These are phyloP conservation scores for Nomada fabriciana DNA, from an alignment of 2,888 invertebrate species.

Conservation along the genomic window DNA sequence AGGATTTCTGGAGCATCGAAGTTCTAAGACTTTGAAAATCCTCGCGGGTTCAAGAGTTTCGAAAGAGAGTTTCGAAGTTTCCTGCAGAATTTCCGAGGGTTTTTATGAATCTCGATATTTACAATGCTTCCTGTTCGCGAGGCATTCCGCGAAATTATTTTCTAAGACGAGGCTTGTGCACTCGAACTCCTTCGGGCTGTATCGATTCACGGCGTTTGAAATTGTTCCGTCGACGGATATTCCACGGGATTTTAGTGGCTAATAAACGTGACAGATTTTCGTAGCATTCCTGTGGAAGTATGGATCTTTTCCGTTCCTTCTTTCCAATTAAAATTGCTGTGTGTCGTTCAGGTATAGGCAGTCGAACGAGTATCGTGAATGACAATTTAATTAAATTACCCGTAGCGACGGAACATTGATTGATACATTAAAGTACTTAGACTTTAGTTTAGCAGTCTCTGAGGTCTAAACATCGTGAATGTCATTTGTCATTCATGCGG, in stretches of 20 bases:
- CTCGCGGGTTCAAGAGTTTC: constrained; percentile 8
- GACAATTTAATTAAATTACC: background rate
- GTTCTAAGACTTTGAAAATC: constrained; percentile 37
- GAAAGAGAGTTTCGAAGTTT: constrained; percentile 20
- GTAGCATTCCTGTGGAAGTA: no score
- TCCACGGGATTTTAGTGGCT: background rate
- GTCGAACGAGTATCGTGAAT: background rate
- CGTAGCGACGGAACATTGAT: constrained; percentile 13
- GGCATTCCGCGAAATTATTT: constrained; percentile 16
- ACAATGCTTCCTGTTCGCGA: constrained; percentile 9
- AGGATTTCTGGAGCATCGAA: constrained; percentile 11
- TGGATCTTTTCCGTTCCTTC: background rate
- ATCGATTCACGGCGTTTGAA: background rate
- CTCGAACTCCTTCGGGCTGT: background rate
- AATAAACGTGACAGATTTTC: no score
- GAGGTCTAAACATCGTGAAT: constrained; percentile 34
- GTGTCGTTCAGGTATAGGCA: background rate
- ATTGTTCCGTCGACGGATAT: background rate
- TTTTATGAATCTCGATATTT: constrained; percentile 25
- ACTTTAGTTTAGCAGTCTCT: constrained; percentile 28
- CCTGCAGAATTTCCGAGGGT: constrained; percentile 18
- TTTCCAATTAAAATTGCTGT: background rate
- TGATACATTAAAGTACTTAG: constrained; percentile 47
- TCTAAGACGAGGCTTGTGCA: background rate
- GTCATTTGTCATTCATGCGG: constrained; percentile 59